Percentiles rank a stretch among this genome's conserved stretches.
Conservation (phyloP, 1,140 invertebrate species). For the Frieseomelitta varia region DNA sequence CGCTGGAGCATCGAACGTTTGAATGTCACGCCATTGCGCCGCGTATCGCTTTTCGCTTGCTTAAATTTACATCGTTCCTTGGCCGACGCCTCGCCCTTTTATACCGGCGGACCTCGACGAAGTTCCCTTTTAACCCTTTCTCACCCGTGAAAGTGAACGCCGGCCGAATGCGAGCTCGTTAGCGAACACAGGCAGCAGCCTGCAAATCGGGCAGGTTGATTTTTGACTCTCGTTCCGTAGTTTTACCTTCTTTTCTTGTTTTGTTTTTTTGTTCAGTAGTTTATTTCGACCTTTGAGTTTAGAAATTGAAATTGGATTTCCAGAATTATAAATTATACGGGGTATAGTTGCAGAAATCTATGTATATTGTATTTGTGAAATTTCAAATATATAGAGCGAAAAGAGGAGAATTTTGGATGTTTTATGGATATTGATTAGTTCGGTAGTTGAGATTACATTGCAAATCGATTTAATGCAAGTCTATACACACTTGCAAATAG, state of each 20-base stretch:
- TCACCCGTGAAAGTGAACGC: background rate
- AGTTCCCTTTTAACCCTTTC: background rate
- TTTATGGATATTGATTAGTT: no score
- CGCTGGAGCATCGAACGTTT: conserved; percentile 69
- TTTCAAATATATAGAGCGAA: no score
- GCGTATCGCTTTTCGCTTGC: conserved; percentile 61
- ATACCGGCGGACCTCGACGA: background rate
- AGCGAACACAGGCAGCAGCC: background rate
- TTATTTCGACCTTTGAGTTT: no score
- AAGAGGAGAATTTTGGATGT: no score
- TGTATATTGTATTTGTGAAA: no score
- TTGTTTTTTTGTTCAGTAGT: background rate
- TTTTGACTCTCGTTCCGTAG: no score
- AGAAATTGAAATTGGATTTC: no score
- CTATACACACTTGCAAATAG: no score
- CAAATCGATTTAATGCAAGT: no score
- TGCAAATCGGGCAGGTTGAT: background rate
- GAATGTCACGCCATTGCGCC: conserved; percentile 54
- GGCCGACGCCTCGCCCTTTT: conserved; percentile 37
- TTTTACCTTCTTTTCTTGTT: background rate
- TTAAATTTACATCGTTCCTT: conserved; percentile 56
- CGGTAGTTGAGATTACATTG: no score
- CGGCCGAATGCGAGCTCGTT: background rate
- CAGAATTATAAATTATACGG: no score
- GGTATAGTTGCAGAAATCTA: no score